Percentiles rank a stretch among this genome's conserved stretches.
phyloP scores from a whole-genome alignment of 2,113 vertebrate genomes.

The Misgurnus mizolepis region DNA sequence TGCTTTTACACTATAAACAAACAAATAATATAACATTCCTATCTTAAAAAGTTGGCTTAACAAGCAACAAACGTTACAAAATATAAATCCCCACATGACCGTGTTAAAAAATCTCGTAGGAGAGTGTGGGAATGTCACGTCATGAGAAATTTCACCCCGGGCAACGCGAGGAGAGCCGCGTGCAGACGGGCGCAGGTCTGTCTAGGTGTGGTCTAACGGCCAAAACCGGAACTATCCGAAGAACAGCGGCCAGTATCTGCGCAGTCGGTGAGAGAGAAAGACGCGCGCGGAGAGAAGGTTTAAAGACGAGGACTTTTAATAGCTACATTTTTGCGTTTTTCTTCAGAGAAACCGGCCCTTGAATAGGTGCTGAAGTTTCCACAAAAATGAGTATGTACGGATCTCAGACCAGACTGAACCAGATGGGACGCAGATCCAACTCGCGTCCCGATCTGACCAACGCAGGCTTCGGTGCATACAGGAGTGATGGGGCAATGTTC shows the following conservation, averaged over 20 bases:
- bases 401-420: slow-evolving; percentile 51
- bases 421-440: slow-evolving; percentile 54
- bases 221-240: slow-evolving; percentile 29
- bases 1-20: too few species aligned
- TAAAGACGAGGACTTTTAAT: neutral
- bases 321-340: neutral
- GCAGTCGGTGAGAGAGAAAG: neutral
- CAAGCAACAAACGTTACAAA: neutral
- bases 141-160: neutral
- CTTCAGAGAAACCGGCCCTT: neutral
- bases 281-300: neutral
- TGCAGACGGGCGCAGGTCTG: neutral
- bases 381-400: slow-evolving; percentile 64
- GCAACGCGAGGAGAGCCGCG: neutral
- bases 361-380: neutral
- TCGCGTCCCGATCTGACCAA: slow-evolving; percentile 66
- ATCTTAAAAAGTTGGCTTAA: too few species aligned
- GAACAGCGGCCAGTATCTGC: neutral
- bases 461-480: slow-evolving; percentile 13
- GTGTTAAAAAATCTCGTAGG: neutral
- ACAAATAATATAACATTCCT: too few species aligned
- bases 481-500: slow-evolving; percentile 37
- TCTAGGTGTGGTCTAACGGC: slow-evolving; percentile 33
- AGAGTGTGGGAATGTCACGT: neutral
- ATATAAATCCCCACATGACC: neutral